These are phyloP conservation scores for Gallinago jamesoni DNA, from an alignment of 2,113 vertebrate genomes.

Conservation along the genomic window DNA sequence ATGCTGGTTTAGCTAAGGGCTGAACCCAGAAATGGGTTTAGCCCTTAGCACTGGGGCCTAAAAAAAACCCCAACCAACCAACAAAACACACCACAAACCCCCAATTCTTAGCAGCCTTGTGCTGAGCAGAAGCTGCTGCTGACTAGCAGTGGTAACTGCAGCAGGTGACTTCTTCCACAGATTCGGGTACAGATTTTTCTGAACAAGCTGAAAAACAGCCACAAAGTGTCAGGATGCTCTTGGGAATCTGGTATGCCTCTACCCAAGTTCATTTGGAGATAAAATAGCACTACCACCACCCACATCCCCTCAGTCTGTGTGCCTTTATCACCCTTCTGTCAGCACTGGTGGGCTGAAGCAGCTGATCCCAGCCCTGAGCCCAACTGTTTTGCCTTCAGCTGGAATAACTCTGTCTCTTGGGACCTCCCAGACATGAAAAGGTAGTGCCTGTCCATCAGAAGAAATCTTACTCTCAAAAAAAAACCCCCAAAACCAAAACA, in stretches of 20 bases:
- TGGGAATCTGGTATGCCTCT: not conserved
- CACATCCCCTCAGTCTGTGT: not conserved
- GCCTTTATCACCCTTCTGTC: not conserved
- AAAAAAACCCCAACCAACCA: not conserved
- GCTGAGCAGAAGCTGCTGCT: not conserved
- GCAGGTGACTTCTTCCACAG: not conserved
- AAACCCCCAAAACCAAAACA: no score
- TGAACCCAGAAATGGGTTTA: not conserved
- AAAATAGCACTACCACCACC: not conserved
- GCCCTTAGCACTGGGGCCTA: not conserved
- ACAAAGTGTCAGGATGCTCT: not conserved
- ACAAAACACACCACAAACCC: not conserved
- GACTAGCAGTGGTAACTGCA: not conserved
- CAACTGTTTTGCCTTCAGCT: not conserved
- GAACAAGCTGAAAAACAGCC: not conserved
- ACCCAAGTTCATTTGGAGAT: not conserved
- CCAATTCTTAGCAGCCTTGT: accelerated
- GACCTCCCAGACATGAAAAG: not conserved
- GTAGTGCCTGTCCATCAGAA: not conserved
- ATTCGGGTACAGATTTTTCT: not conserved
- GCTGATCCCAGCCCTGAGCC: not conserved
- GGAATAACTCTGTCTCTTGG: not conserved
- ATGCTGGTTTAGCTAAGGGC: not conserved
- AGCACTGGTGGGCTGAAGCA: not conserved
- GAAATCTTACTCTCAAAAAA: not conserved